A percentile compares a stretch with the other conserved stretches of the same genome.
These are phyloP conservation scores for Murina feae DNA, from an alignment of 2,113 vertebrate genomes.

Conservation along the genomic window DNA sequence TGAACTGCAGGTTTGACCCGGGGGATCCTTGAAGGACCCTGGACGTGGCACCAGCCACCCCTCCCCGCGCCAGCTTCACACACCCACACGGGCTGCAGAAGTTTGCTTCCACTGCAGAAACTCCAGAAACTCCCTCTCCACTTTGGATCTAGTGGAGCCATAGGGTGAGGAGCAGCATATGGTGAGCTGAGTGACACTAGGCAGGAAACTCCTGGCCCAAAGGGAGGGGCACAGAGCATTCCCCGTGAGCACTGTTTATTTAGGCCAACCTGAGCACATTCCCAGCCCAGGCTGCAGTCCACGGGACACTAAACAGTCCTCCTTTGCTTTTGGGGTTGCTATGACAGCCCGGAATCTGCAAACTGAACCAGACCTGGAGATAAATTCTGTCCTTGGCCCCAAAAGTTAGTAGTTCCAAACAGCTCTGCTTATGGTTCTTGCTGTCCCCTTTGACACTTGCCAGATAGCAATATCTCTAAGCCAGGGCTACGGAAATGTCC, in stretches of 20 bases:
- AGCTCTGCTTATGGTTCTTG: constrained; percentile 27
- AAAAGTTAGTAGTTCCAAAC: constrained; percentile 16
- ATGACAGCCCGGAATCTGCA: constrained; percentile 68
- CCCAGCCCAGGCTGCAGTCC: constrained; percentile 11
- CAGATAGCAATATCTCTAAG: constrained; percentile 47
- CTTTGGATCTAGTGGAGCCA: neutral
- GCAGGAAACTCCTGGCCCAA: neutral
- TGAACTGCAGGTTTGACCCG: neutral
- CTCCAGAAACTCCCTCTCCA: neutral
- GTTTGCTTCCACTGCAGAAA: neutral
- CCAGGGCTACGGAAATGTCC: neutral
- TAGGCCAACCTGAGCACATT: constrained; percentile 32
- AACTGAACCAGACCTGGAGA: constrained; percentile 56
- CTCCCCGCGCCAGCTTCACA: neutral
- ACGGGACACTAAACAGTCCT: constrained; percentile 23
- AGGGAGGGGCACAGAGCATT: neutral
- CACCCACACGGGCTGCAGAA: neutral
- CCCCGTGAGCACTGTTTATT: neutral
- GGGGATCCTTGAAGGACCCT: neutral
- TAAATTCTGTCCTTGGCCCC: constrained; percentile 54
- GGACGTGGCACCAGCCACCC: neutral
- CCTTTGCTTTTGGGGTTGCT: constrained; percentile 68
- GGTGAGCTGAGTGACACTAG: neutral
- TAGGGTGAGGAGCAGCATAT: neutral
- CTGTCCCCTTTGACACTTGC: constrained; percentile 44